Percentiles rank a stretch among this genome's conserved stretches.
Evolutionary conservation across 2,888 invertebrate genomes (phyloP).

Genomic region (Sclerodermus sp.): DNA sequence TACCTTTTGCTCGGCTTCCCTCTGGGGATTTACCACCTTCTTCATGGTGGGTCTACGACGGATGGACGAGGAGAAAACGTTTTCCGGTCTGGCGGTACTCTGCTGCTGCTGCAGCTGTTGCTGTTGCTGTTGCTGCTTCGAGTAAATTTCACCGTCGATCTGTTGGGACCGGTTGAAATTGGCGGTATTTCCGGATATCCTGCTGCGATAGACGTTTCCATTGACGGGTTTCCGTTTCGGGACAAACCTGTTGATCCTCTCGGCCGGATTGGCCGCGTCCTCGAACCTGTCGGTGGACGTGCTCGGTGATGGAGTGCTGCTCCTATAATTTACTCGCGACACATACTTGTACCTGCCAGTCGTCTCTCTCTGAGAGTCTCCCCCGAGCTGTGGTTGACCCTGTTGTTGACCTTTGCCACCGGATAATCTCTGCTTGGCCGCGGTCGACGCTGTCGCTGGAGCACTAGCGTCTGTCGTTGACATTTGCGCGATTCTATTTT

Average conservation of each 20-base stretch:
- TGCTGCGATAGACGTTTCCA: slow-evolving; percentile 42
- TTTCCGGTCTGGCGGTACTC: slow-evolving; percentile 41
- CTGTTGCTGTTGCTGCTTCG: too few relatives aligned
- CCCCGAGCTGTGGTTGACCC: slow-evolving; percentile 12
- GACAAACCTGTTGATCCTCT: slow-evolving; percentile 37
- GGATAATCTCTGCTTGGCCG: slow-evolving; percentile 19
- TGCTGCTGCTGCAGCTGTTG: slow-evolving; percentile 25
- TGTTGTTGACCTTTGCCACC: slow-evolving; percentile 10
- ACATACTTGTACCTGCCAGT: slow-evolving; percentile 47
- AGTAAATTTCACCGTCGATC: slow-evolving; percentile 10
- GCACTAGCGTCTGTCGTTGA: slow-evolving; percentile 29
- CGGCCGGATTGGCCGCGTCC: slow-evolving; percentile 29
- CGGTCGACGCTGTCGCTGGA: slow-evolving; percentile 6
- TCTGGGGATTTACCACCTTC: slow-evolving; percentile 7
- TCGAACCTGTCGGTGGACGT: slow-evolving; percentile 20
- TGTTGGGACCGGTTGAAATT: slow-evolving; percentile 11
- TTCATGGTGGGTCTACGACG: slow-evolving; percentile 42
- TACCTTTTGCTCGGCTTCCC: slow-evolving; percentile 40
- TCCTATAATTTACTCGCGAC: slow-evolving; percentile 40
- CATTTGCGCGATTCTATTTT: slow-evolving; percentile 32
- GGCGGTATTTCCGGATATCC: slow-evolving; percentile 29
- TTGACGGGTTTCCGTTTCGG: slow-evolving; percentile 43
- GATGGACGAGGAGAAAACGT: slow-evolving; percentile 42
- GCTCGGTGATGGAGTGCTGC: slow-evolving; percentile 32
- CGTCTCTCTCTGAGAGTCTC: slow-evolving; percentile 29